A percentile compares a stretch with the other conserved stretches of the same genome.
Conservation (phyloP, 2,888 invertebrate species). For the Margaritifera margaritifera region DNA sequence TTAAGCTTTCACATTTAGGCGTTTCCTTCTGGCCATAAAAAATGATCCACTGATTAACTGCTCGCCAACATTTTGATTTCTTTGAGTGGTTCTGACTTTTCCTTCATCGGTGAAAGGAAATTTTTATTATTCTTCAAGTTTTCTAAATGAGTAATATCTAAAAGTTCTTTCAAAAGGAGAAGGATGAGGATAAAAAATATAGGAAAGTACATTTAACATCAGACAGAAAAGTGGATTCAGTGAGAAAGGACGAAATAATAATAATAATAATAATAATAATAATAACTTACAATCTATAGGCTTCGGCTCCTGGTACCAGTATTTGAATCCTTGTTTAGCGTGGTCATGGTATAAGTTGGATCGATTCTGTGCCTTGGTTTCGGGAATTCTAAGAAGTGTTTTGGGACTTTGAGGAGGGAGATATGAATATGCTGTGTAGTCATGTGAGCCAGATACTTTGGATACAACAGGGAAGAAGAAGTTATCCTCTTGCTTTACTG, state of each 20-base stretch:
- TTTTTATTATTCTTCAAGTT: too few species aligned
- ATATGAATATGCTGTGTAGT: background rate
- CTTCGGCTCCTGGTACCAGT: constrained; percentile 59
- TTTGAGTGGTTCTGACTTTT: too few species aligned
- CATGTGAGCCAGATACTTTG: background rate
- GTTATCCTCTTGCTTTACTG: constrained; percentile 57
- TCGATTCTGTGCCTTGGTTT: too few species aligned
- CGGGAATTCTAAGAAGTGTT: background rate
- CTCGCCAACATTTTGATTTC: too few species aligned
- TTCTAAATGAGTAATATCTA: too few species aligned
- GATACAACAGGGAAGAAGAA: constrained; percentile 42
- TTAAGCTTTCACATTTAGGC: too few species aligned
- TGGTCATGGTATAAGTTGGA: constrained; percentile 40
- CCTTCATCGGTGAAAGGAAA: too few species aligned
- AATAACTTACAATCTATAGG: constrained; percentile 60
- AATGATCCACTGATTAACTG: too few species aligned
- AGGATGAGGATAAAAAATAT: background rate
- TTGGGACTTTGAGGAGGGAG: background rate
- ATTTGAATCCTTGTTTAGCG: constrained; percentile 54
- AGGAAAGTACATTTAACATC: background rate
- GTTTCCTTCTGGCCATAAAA: too few species aligned
- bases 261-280: background rate
- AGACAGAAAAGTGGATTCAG: background rate
- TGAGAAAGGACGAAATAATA: background rate
- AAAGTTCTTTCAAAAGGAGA: background rate